A percentile compares a stretch with the other conserved stretches of the same genome.
Conservation (phyloP, 2,797 vertebrate species). For the Fratercula arctica region DNA sequence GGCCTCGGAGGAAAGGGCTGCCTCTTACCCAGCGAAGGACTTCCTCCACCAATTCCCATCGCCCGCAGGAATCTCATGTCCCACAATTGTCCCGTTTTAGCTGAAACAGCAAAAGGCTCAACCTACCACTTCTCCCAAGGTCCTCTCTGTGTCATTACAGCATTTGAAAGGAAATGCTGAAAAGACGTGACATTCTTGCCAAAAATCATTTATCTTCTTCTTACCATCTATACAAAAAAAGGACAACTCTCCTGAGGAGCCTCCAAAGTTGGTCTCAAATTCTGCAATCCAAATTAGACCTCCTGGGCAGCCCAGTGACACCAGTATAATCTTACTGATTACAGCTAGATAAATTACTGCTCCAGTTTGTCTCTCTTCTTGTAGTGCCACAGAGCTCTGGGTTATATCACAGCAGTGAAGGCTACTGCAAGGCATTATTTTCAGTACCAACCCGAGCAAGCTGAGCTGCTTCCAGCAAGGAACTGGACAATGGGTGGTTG, state of each 20-base stretch:
- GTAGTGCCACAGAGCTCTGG: neutral
- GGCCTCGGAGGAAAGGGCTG: conserved; percentile 47
- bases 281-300: neutral
- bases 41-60: conserved; percentile 57
- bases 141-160: neutral
- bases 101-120: conserved; percentile 60
- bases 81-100: conserved; percentile 61
- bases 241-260: neutral
- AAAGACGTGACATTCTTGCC: neutral
- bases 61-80: conserved; percentile 13
- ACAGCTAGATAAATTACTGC: neutral
- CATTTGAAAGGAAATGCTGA: conserved; percentile 36
- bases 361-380: neutral
- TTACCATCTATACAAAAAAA: neutral
- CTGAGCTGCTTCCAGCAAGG: neutral
- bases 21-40: conserved; percentile 1
- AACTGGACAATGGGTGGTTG: rapidly evolving
- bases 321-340: neutral
- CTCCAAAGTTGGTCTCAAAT: neutral
- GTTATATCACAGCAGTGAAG: neutral
- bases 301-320: neutral
- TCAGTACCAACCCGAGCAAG: neutral
- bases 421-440: neutral
- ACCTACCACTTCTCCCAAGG: conserved; percentile 28
- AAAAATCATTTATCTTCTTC: conserved; percentile 31